phyloP scores from a whole-genome alignment of 2,113 vertebrate species.

The Nematolebias whitei region DNA sequence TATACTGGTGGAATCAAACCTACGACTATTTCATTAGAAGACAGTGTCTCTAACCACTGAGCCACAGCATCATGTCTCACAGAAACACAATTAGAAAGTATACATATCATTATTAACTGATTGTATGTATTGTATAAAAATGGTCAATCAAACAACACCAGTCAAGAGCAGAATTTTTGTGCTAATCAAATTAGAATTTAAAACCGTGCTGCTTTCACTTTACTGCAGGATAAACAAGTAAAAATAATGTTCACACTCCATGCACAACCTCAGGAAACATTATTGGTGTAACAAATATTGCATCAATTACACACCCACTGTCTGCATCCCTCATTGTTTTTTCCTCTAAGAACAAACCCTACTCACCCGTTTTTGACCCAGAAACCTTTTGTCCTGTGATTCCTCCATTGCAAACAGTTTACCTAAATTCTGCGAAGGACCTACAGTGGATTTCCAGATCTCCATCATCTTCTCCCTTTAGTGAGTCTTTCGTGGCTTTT shows the following conservation, averaged over 20 bases:
- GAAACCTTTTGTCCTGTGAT: slow-evolving; percentile 21
- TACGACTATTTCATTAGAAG: too few species aligned
- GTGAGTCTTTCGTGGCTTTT: background rate
- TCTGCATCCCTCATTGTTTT: background rate
- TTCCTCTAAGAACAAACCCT: background rate
- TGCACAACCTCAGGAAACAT: background rate
- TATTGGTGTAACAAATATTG: background rate
- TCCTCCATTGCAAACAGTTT: slow-evolving; percentile 31
- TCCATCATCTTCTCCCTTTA: slow-evolving; percentile 48
- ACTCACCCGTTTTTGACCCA: slow-evolving; percentile 55
- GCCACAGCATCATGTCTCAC: too few species aligned
- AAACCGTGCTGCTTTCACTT: background rate
- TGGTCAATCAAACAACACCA: too few species aligned
- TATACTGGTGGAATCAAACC: too few species aligned
- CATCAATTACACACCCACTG: background rate
- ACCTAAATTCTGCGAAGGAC: slow-evolving; percentile 27
- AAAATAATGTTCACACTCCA: background rate
- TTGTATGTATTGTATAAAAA: too few species aligned
- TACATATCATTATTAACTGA: too few species aligned
- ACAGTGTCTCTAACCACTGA: too few species aligned
- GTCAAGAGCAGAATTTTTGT: background rate
- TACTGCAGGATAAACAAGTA: background rate
- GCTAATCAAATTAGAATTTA: background rate
- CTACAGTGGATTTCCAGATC: slow-evolving; percentile 46
- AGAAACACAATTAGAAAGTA: too few species aligned